Evolutionary conservation across 2,888 invertebrate genomes (phyloP), one percentile per base, ranked within the genome.

Genomic region (Sesamia inferens): DNA sequence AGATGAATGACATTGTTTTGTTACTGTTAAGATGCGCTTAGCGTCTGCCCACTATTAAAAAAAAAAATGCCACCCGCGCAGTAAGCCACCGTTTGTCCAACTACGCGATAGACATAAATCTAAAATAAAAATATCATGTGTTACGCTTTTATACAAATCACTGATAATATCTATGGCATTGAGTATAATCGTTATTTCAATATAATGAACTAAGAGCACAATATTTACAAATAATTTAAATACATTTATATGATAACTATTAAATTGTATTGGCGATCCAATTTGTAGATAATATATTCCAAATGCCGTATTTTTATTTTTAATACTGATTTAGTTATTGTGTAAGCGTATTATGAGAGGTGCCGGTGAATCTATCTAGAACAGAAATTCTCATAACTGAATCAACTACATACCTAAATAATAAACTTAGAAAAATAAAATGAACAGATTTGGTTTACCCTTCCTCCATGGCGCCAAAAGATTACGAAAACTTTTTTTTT

Each of bases 1-100:
- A 87, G 93, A 93, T 95, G 93, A 96, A 96, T 87, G 96, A 93
- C 95, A 95, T 96, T 55, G 13, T 55, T 54, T 54, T 90, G 83
- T 90, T 89, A 89, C 89, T 83, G 87, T 86, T 79, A 88, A 89
- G 84, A 87, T 82, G 84, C 82, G 81, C 77, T 84, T 83, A 66
- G 77, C 78, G 81, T 85, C 88, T 69, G 87, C 83, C 88, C 85
- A 90, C 88, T 79, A 84, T 82, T n/a, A n/a, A 76, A 82, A 88
- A 90, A 88, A 83, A 85, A 79, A 83, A 88, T 86, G 90, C 87
- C 89, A 89, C 91, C 92, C 90, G 90, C 91, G 89, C 88, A 85
- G 88, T 85, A 91, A 92, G 90, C 92, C 90, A 89, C 91, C 90
- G 86, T 86, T 87, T 85, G 84, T 87, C 87, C 88, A 77, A 88